Base-by-base conservation (phyloP, 64 coral and sea anemone genomes). In the Cladopsammia gracilis region DNA sequence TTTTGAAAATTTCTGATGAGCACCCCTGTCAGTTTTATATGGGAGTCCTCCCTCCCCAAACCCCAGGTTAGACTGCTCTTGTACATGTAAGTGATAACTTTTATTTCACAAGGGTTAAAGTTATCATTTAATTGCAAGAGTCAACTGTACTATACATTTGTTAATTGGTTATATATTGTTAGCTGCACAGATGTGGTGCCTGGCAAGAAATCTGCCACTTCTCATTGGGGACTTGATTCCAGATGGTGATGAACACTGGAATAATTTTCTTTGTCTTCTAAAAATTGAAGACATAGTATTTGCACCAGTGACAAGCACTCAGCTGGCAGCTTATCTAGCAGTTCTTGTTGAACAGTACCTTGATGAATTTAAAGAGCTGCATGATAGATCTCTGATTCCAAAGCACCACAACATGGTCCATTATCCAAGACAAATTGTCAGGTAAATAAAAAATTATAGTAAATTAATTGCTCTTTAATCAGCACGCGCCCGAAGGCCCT, bases 391-490 rank as follows among this genome's bases (percentile, higher is more conserved):
- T 12, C 2, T 64, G 16, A 96, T 96, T 44, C 95, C 95, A 89
- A 96, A 93, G 70, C 90, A 93, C 42, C 95, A 96, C 53, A 86
- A 83, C 13, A 96, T 96, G 95, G 90, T 96, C 0, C 95, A 96
- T 58, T 96, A 96, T 50, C 95, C 95, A 88, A 93, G 48, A 43
- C 89, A 96, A 88, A 87, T 91, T 87, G 25, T 91, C 4, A 89
- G 82, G 94, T 87, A 95, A 48, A 25, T 34, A 53, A 60, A n/a
- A n/a, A n/a, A n/a, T n/a, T n/a, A n/a, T n/a, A n/a, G n/a, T n/a
- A n/a, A n/a, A n/a, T n/a, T n/a, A n/a, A n/a, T n/a, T n/a, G n/a
- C n/a, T n/a, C n/a, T n/a, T 53, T 53, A 53, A 10, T 4, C 4
- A 53, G 51, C 4, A 4, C 51, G 51, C 10, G 51, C 51, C 4